A percentile compares a stretch with the other conserved stretches of the same genome.
These are phyloP conservation scores for Lichenostomus cassidix DNA, from an alignment of 2,113 vertebrate genomes.

Conservation along the genomic window DNA sequence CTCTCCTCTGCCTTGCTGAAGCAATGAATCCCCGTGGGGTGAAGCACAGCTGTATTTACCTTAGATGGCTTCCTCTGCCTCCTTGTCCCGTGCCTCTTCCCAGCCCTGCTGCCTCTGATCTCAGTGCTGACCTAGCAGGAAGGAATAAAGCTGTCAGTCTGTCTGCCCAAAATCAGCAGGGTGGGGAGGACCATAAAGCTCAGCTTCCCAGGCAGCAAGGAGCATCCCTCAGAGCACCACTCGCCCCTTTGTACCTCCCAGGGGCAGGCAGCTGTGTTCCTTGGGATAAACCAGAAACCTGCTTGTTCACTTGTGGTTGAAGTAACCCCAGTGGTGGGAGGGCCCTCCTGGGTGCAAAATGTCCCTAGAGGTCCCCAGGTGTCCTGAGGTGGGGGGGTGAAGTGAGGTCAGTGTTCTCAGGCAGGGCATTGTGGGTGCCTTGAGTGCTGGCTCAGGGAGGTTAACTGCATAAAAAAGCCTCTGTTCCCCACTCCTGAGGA, in stretches of 20 bases:
- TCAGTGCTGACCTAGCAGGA: background rate
- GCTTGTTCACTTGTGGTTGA: background rate
- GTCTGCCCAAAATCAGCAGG: background rate
- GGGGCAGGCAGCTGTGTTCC: background rate
- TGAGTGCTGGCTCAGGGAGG: background rate
- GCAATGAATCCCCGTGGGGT: rapidly evolving
- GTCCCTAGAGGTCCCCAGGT: background rate
- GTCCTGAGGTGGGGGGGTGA: background rate
- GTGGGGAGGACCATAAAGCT: background rate
- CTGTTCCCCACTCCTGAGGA: background rate
- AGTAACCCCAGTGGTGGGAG: background rate
- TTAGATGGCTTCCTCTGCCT: background rate
- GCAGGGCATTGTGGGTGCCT: rapidly evolving
- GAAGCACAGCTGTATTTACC: constrained; percentile 9
- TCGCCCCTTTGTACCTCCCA: rapidly evolving
- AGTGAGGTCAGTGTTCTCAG: background rate
- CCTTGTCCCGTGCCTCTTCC: background rate
- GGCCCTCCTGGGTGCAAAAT: background rate
- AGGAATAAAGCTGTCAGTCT: background rate
- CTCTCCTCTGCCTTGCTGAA: rapidly evolving
- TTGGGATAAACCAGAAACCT: background rate
- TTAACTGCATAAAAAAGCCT: background rate
- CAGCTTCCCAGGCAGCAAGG: background rate
- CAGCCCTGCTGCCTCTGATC: background rate
- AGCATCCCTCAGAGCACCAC: background rate